Evolutionary conservation across 2,888 invertebrate species (phyloP).

Genomic region (Exephanes ischioxanthus): DNA sequence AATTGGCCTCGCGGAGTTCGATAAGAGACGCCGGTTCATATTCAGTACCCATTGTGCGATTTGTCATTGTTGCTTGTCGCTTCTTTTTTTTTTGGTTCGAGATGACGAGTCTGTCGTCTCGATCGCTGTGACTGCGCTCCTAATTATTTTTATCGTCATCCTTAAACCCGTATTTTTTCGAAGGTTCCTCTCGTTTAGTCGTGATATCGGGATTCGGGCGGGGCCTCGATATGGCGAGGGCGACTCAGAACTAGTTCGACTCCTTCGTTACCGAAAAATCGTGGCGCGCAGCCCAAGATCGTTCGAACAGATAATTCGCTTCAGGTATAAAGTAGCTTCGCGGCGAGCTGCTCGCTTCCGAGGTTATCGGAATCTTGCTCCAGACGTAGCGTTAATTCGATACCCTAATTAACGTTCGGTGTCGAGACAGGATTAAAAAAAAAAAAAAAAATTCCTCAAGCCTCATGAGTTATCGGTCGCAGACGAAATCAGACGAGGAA

Average conservation of each 20-base stretch:
- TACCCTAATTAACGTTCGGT: background rate
- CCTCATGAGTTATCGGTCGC: background rate
- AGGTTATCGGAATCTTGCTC: background rate
- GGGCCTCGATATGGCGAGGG: background rate
- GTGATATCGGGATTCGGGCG: background rate
- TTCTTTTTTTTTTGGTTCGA: background rate
- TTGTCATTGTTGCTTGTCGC: constrained; percentile 32
- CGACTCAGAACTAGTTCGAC: background rate
- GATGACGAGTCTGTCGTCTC: background rate
- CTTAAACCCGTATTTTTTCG: background rate
- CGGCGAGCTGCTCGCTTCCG: background rate
- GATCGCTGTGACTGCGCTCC: constrained; percentile 14
- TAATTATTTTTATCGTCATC: background rate
- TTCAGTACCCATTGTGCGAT: constrained; percentile 29
- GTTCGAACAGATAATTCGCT: constrained; percentile 36
- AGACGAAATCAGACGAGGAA: background rate
- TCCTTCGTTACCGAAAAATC: constrained; percentile 53
- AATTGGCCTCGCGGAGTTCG: constrained; percentile 55
- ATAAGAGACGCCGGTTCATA: constrained; percentile 40
- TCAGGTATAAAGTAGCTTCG: background rate
- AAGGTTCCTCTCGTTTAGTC: background rate
- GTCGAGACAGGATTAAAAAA: background rate
- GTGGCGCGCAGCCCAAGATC: constrained; percentile 29
- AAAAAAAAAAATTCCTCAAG: background rate
- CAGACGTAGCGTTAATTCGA: background rate